Base-by-base conservation (phyloP, 2,797 vertebrate species). In the Sebastes taczanowskii region DNA sequence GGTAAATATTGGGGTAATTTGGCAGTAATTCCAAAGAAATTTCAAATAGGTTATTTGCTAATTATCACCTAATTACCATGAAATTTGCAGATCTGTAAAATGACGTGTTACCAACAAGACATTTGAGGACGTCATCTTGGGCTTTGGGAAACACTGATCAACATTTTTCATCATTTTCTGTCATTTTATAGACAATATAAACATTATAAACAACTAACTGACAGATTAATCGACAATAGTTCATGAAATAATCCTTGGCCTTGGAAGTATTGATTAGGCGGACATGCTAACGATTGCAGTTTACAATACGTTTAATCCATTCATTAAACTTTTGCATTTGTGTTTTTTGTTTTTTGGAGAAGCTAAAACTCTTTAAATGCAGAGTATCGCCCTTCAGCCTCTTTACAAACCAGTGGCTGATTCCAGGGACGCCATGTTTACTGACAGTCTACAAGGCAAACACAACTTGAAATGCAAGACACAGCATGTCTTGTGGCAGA, bases 391-490 rank as follows among this genome's bases (percentile, higher is more conserved):
- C 64, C 9, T 61, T 6, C 2, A 25, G 4, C 49, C 9, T 62
- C 32, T 53, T 63, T 49, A 75, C 62, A 61, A 74, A 74, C 52
- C 66, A 59, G 18, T 2, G 38, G 32, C 55, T 35, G 65, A 30
- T 34, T 55, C 61, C 69, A 13, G 16, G 53, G 29, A 55, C 3
- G 6, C n/a, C 71, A 29, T 72, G 67, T 85, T 81, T 60, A 56
- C 75, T 56, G 65, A 46, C 59, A 38, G 67, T 25, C 67, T 10
- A 14, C 11, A n/a, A 67, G 71, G 16, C 69, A 30, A 77, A 77
- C 63, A 77, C 67, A 61, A 25, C 42, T 8, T 20, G 29, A 18
- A 30, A 20, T 71, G 69, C 55, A 42, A 64, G 67, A 65, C 70
- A 62, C 68, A 16, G 2, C 75, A 6, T 58, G 67, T 67, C 35